Evolutionary conservation across 53 echinoderm and acorn worm genomes (phyloP).

Genomic region (Crossaster papposus): DNA sequence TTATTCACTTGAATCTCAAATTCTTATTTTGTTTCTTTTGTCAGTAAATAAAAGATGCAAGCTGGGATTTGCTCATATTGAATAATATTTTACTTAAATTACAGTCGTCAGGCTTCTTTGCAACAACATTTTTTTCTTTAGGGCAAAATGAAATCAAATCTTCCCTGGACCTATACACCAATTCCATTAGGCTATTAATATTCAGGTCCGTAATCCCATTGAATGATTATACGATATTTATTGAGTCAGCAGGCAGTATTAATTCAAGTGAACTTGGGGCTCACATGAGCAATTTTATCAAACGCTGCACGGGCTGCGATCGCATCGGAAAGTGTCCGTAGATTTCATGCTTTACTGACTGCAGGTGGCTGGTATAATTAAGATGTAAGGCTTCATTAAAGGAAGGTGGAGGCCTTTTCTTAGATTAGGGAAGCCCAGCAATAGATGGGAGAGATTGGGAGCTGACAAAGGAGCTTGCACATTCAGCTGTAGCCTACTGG

Average conservation of each 20-base stretch:
- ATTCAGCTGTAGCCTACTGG: neutral
- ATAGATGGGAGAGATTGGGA: neutral
- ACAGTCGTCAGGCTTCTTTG: neutral
- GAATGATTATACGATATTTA: slow-evolving; percentile 41
- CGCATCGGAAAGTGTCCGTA: neutral
- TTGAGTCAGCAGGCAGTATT: neutral
- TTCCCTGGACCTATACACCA: neutral
- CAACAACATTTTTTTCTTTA: neutral
- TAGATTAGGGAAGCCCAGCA: neutral
- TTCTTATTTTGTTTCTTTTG: neutral
- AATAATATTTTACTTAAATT: neutral
- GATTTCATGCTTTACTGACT: neutral
- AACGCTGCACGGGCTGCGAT: neutral
- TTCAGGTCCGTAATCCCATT: slow-evolving; percentile 20
- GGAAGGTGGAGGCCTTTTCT: neutral
- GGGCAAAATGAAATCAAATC: neutral
- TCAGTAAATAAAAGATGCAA: neutral
- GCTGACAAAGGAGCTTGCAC: neutral
- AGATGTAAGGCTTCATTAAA: slow-evolving; percentile 8
- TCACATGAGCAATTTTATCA: neutral
- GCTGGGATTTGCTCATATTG: neutral
- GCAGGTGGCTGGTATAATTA: slow-evolving; percentile 41
- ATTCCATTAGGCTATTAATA: slow-evolving; percentile 20
- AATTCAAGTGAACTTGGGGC: neutral
- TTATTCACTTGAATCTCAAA: no score